phyloP scores from a whole-genome alignment of 2,113 vertebrate genomes.

The Malurus cyaneus region DNA sequence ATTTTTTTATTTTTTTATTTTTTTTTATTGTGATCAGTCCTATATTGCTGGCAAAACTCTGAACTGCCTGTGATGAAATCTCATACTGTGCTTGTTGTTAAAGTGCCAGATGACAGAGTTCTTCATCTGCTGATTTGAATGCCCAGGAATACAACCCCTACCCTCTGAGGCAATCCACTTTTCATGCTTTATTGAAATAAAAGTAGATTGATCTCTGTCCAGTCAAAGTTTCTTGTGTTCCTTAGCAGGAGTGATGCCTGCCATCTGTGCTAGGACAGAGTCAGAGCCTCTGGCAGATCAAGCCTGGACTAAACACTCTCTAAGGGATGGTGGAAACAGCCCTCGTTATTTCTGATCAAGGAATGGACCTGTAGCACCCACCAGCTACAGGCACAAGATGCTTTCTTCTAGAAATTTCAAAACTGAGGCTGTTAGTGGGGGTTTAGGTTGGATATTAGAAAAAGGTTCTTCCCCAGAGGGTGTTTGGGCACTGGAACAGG shows the following conservation, averaged over 20 bases:
- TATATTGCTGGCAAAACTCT: background rate
- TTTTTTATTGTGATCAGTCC: background rate
- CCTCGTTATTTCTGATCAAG: background rate
- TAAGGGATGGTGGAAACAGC: background rate
- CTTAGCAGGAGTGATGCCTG: background rate
- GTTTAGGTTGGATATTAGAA: background rate
- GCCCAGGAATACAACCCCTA: background rate
- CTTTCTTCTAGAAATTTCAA: background rate
- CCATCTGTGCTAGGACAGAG: background rate
- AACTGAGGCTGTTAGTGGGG: background rate
- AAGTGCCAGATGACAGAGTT: background rate
- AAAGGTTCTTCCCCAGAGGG: background rate
- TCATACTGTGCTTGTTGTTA: background rate
- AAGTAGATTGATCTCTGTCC: background rate
- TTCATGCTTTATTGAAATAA: background rate
- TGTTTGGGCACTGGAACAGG: no score
- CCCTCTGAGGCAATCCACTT: background rate
- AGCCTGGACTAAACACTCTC: background rate
- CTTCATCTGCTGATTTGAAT: background rate
- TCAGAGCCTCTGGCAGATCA: background rate
- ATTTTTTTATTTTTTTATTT: background rate
- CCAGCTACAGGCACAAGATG: rapidly evolving
- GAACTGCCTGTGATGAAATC: background rate
- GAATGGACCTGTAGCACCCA: background rate
- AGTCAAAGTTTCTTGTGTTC: background rate